Evolutionary conservation across 2,797 vertebrate genomes (phyloP).

Genomic region (Otolemur crassicaudatus): DNA sequence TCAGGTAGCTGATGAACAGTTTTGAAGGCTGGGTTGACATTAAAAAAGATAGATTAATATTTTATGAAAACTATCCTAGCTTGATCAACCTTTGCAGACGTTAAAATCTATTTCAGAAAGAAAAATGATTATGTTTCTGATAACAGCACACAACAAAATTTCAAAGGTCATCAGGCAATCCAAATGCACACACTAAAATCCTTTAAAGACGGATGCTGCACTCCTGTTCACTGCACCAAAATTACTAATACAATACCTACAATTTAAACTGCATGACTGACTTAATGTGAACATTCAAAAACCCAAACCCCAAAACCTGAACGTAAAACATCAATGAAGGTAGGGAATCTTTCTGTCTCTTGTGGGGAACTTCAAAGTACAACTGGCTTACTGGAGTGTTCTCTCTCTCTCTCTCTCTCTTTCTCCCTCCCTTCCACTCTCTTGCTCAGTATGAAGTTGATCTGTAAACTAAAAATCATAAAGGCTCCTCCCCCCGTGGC

Average conservation of each 20-base stretch:
- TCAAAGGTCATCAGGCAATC: conserved; percentile 70
- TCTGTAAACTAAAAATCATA: too few relatives aligned
- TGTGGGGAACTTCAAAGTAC: conserved; percentile 1
- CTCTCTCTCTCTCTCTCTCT: neutral
- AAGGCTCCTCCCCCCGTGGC: too few relatives aligned
- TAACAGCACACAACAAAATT: conserved; percentile 67
- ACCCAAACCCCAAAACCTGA: neutral
- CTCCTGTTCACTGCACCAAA: neutral
- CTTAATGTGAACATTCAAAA: neutral
- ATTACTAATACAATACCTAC: neutral
- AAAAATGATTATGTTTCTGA: conserved; percentile 70
- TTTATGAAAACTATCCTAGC: conserved; percentile 69
- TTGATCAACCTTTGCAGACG: conserved; percentile 68
- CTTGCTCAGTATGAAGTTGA: neutral
- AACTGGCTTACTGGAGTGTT: neutral
- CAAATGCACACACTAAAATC: conserved; percentile 30
- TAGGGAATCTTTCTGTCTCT: neutral
- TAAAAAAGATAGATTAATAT: conserved; percentile 72
- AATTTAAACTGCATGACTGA: conserved; percentile 11
- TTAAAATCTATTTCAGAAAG: conserved; percentile 68
- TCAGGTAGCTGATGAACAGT: conserved; percentile 40
- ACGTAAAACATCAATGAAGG: neutral
- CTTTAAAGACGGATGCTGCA: neutral
- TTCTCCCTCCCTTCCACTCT: neutral
- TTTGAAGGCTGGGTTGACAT: conserved; percentile 66